phyloP scores from a whole-genome alignment of 2,797 vertebrate genomes.

The Pseudomugil tenellus region DNA sequence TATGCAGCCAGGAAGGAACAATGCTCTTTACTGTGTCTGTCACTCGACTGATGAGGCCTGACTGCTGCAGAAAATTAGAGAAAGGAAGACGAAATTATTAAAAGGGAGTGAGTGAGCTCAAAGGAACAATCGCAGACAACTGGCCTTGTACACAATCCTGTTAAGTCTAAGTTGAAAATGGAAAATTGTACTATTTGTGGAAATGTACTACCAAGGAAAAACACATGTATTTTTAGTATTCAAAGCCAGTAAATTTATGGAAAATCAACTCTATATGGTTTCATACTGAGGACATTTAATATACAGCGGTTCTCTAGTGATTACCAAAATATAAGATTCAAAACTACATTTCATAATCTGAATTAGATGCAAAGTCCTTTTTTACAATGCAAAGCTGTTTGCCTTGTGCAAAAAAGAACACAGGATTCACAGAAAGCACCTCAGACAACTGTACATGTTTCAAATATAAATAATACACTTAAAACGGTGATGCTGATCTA shows the following conservation, averaged over 20 bases:
- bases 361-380: constrained; percentile 8
- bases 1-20: constrained; percentile 95
- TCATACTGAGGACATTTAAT: not conserved
- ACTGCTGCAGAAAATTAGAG: constrained; percentile 70
- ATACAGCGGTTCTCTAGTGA: not conserved
- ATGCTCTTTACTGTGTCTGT: constrained; percentile 97
- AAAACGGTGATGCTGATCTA: constrained; percentile 32
- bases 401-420: too few species aligned
- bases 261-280: not conserved
- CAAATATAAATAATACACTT: constrained; percentile 18
- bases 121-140: not conserved
- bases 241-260: not conserved
- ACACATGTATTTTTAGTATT: not conserved
- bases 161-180: not conserved
- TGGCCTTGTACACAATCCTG: not conserved
- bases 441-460: constrained; percentile 50
- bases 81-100: constrained; percentile 7
- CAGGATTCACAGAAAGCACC: constrained; percentile 63
- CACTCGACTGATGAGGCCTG: constrained; percentile 94
- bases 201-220: not conserved
- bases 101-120: not conserved
- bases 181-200: not conserved
- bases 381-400: constrained; percentile 21
- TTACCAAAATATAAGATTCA: constrained; percentile 21
- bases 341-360: constrained; percentile 10